phyloP scores from a whole-genome alignment of 2,888 invertebrate genomes.

The Ligdia adustata region DNA sequence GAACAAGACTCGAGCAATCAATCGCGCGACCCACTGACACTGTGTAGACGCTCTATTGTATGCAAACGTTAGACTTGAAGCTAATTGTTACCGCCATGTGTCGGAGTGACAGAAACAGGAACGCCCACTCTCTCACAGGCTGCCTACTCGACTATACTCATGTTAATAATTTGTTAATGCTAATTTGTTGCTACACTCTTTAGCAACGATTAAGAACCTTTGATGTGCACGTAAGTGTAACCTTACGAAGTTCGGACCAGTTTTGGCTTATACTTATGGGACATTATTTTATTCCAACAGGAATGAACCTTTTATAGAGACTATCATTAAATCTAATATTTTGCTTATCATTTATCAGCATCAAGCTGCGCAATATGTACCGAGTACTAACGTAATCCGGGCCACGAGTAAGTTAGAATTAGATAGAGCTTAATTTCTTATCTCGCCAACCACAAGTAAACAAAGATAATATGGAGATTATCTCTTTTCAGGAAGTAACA shows the following conservation, averaged over 20 bases:
- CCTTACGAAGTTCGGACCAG: not conserved
- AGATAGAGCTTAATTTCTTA: slow-evolving; percentile 34
- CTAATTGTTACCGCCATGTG: slow-evolving; percentile 53
- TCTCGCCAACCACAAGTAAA: slow-evolving; percentile 28
- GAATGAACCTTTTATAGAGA: not conserved
- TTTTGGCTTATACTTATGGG: too few relatives aligned
- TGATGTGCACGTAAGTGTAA: not conserved
- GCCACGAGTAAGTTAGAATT: slow-evolving; percentile 8
- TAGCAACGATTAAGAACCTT: slow-evolving; percentile 4
- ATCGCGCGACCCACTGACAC: slow-evolving; percentile 57
- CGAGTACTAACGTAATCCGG: slow-evolving; percentile 15
- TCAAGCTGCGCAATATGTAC: too few relatives aligned
- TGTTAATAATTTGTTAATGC: slow-evolving; percentile 19
- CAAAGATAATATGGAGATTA: slow-evolving; percentile 30
- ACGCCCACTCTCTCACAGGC: slow-evolving; percentile 36
- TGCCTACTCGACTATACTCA: slow-evolving; percentile 9
- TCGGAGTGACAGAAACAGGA: slow-evolving; percentile 40
- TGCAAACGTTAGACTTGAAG: slow-evolving; percentile 51
- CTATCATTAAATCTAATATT: slow-evolving; percentile 2
- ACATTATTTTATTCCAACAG: too few relatives aligned
- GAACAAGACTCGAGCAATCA: slow-evolving; percentile 49
- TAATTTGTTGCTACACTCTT: slow-evolving; percentile 17
- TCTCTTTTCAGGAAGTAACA: slow-evolving; percentile 25
- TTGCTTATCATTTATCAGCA: slow-evolving; percentile 23
- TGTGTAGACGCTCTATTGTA: slow-evolving; percentile 61